Evolutionary conservation across 2,888 invertebrate genomes (phyloP), one percentile per base, ranked within the genome.

Genomic region (Epinotia brunnichana): DNA sequence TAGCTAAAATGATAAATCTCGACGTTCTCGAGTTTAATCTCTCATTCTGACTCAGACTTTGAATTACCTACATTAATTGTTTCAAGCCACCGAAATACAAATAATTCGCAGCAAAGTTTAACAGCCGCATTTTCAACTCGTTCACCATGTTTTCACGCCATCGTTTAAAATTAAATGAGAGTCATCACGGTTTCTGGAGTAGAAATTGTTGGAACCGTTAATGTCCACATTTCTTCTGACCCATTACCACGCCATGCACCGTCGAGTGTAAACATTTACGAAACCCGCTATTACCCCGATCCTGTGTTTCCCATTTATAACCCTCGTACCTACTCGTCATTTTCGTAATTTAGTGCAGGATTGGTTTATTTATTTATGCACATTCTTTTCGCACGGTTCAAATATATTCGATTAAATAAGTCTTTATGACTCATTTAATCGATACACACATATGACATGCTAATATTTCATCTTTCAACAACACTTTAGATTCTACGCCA

Each of bases 171-270:
- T 68, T 68, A 68, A 62, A 69, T 73, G 68, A 63, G 51, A 63
- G 35, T 19, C 62, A 73, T 73, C 62, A 41, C 24, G 11, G 17
- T 35, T 53, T 24, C 51, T 21, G 48, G 48, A 68, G 59, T 41
- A 69, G 44, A 73, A 62, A 61, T 73, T 62, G 62, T 68, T 68
- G 62, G 68, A 57, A 62, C 51, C 64, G 57, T 61, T 72, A 72
- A 72, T 67, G 72, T 56, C 41, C 62, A 63, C 62, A 69, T 73
- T 69, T 73, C 73, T 73, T 73, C 73, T 63, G 62, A 73, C 68
- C 68, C 73, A 73, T 73, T 73, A 69, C 68, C 63, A 69, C 68
- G 60, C 63, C 63, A 63, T 73, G 73, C 73, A 73, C 62, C 62
- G 73, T 59, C 57, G 63, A 62, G 72, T 72, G 62, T 68, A 71